A percentile compares a stretch with the other conserved stretches of the same genome.
phyloP scores from a whole-genome alignment of 1,140 invertebrate genomes.

The Watersipora subatra region DNA sequence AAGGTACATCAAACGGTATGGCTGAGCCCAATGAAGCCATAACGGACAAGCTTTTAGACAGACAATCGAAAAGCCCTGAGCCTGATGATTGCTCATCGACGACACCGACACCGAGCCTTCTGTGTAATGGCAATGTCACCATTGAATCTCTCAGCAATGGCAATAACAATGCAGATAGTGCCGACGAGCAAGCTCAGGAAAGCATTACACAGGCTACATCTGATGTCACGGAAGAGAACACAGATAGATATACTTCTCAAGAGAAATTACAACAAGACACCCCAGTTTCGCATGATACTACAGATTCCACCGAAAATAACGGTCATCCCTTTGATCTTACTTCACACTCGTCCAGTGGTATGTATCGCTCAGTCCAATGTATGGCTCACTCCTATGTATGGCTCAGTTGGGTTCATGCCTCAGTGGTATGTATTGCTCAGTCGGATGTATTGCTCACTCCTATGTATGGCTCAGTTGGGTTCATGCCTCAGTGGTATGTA shows the following conservation, averaged over 20 bases:
- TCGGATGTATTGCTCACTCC: no score
- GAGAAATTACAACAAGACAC: conserved; percentile 1
- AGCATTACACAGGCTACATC: background rate
- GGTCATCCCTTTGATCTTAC: background rate
- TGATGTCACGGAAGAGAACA: conserved; percentile 6
- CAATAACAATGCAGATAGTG: conserved; percentile 7
- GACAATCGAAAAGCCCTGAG: no score
- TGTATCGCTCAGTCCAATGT: no score
- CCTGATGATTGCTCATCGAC: no score
- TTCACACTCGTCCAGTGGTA: background rate
- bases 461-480: no score
- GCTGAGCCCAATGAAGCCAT: background rate
- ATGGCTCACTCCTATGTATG: no score
- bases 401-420: no score
- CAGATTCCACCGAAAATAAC: background rate
- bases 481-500: no score
- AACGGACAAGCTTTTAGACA: background rate
- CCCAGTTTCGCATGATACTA: background rate
- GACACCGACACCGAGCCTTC: background rate
- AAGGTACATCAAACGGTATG: no score
- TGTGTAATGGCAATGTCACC: conserved; percentile 8
- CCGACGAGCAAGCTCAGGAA: background rate
- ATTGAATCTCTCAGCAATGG: background rate
- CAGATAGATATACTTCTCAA: conserved; percentile 10
- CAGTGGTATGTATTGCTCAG: no score